Evolutionary conservation across 2,113 vertebrate genomes (phyloP), one percentile per base, ranked within the genome.

Genomic region (Leuciscus idus): DNA sequence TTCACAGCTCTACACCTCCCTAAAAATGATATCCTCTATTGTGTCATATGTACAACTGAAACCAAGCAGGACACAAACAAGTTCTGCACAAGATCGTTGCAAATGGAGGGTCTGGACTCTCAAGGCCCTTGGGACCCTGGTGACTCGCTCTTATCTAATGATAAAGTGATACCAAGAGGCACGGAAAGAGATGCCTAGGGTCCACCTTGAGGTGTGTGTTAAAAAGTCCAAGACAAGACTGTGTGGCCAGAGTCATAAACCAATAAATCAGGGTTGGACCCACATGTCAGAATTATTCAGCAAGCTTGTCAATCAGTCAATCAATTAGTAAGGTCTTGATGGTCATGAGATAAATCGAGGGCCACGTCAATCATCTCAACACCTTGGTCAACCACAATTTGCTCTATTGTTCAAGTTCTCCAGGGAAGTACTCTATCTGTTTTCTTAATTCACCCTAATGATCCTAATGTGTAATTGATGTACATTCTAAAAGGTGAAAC

Each of bases 51-150:
- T 36, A 43, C 55, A 39, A 85, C 46, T 39, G 62, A 83, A 87
- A 81, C 81, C 78, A 81, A 72, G 77, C 64, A 23, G 55, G 61
- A 52, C 13, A 68, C 76, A 74, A 84, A 85, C 70, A 81, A 73
- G 26, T 84, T 73, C 66, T 43, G 50, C 81, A 83, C 28, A 33
- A n/a, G 74, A 72, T 82, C 6, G 28, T 36, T 76, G 13, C 50
- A 74, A 81, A 84, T 74, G 46, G 84, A 86, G 26, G 84, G 55
- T 62, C 70, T 62, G 73, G 28, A 52, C 81, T 82, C 81, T 74
- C 82, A 74, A 73, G 52, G 52, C 52, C 57, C 64, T 46, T 1
- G 30, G 70, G 55, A 43, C 39, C 39, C 39, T 43, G 7, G 39
- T 7, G 4, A 43, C 43, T 43, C 8, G 10, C 43, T 43, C 43